Evolutionary conservation across 1,140 invertebrate genomes (phyloP).

Genomic region (Rhyacophila brunnea): DNA sequence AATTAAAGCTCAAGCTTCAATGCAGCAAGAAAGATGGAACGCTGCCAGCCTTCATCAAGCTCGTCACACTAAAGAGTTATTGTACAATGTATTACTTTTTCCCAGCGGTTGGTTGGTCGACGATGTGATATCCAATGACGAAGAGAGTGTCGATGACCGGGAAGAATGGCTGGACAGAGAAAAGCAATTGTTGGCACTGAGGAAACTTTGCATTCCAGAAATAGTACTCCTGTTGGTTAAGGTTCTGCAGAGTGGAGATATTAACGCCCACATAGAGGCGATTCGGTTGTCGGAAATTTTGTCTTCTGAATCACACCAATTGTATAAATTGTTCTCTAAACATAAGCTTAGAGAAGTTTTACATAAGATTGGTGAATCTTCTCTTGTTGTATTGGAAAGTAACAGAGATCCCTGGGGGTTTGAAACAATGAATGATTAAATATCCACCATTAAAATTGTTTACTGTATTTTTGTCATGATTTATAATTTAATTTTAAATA

Average conservation of each 20-base stretch:
- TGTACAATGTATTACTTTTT: conserved; percentile 88
- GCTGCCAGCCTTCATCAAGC: conserved; percentile 48
- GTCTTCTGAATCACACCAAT: conserved; percentile 70
- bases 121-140: conserved; percentile 48
- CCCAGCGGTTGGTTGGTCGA: conserved; percentile 89
- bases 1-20: conserved; percentile 71
- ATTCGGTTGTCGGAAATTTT: conserved; percentile 78
- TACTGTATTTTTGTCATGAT: no score
- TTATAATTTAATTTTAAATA: no score
- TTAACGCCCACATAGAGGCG: conserved; percentile 75
- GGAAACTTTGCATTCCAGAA: conserved; percentile 82
- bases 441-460: no score
- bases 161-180: conserved; percentile 53
- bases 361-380: conserved; percentile 76
- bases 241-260: conserved; percentile 74
- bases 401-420: conserved; percentile 72
- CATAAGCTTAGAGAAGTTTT: conserved; percentile 74
- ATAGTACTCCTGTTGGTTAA: conserved; percentile 76
- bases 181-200: conserved; percentile 70
- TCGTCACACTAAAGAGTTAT: conserved; percentile 64
- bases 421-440: conserved; percentile 37
- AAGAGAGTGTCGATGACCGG: conserved; percentile 45
- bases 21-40: conserved; percentile 76
- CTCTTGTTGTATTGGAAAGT: conserved; percentile 67
- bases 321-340: conserved; percentile 80